Percentiles rank a stretch among this genome's conserved stretches.
Evolutionary conservation across 2,113 vertebrate genomes (phyloP).

Genomic region (Neolamprologus longior): DNA sequence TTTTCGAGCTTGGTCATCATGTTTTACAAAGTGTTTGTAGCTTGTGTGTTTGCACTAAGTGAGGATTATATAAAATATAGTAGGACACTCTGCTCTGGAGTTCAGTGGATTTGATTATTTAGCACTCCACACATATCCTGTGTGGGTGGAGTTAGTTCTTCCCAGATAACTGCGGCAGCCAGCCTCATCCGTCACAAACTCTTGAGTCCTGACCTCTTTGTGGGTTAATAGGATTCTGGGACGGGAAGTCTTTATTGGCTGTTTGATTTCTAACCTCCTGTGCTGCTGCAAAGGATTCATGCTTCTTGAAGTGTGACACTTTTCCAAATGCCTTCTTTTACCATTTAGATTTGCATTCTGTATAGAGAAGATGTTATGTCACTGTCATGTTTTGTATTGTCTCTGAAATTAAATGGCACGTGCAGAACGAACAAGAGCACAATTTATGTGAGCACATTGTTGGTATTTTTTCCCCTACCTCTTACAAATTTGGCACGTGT

Average conservation of each 20-base stretch:
- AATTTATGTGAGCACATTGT: not conserved
- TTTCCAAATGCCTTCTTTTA: not conserved
- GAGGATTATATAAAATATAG: not conserved
- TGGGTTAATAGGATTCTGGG: constrained; percentile 25
- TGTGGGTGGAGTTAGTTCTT: not conserved
- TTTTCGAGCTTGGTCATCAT: not conserved
- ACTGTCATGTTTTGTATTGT: not conserved
- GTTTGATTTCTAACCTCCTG: not conserved
- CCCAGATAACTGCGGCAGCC: not conserved
- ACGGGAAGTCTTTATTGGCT: constrained; percentile 1
- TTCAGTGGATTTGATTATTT: not conserved
- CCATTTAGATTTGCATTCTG: constrained; percentile 1
- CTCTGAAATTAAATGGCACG: not conserved
- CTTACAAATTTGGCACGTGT: not conserved
- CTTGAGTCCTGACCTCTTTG: not conserved
- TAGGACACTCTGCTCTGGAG: not conserved
- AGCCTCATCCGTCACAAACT: not conserved
- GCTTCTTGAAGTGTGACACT: not conserved
- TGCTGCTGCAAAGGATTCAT: not conserved
- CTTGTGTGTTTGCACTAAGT: not conserved
- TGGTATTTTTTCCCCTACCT: not conserved
- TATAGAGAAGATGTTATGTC: not conserved
- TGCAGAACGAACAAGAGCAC: not conserved
- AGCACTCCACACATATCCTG: not conserved
- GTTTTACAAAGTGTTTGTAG: not conserved